phyloP scores from a whole-genome alignment of 2,797 vertebrate species.

The Eulemur rubriventer region DNA sequence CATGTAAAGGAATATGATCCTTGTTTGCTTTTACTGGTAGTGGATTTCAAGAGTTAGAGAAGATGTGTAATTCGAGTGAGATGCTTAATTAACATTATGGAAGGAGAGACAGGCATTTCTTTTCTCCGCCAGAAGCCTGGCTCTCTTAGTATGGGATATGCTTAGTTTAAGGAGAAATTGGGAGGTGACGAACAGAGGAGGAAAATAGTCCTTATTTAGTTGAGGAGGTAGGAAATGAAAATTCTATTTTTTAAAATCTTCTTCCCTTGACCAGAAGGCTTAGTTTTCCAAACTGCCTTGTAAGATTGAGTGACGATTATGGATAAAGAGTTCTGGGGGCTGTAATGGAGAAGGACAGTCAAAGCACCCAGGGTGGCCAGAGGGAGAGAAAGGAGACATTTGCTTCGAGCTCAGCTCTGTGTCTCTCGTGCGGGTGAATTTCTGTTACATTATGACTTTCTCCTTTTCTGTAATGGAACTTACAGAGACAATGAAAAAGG shows the following conservation, averaged over 20 bases:
- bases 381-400: not conserved
- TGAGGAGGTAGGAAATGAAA: not conserved
- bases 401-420: not conserved
- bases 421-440: not conserved
- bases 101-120: not conserved
- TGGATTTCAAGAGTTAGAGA: not conserved
- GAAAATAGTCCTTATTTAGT: not conserved
- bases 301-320: not conserved
- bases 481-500: slow-evolving; percentile 30
- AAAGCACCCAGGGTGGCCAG: not conserved
- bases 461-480: slow-evolving; percentile 38
- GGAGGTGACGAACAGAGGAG: not conserved
- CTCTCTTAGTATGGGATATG: not conserved
- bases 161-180: not conserved
- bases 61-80: not conserved
- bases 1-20: not conserved
- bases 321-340: not conserved
- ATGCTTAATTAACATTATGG: no score
- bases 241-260: not conserved
- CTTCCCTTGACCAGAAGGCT: not conserved
- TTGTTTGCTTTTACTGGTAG: not conserved
- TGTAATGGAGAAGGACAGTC: not conserved
- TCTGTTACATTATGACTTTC: slow-evolving; percentile 10
- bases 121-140: not conserved
- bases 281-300: not conserved